A percentile compares a stretch with the other conserved stretches of the same genome.
Evolutionary conservation across 2,113 vertebrate species (phyloP).

Genomic region (Boulengeromyrus knoepffleri): DNA sequence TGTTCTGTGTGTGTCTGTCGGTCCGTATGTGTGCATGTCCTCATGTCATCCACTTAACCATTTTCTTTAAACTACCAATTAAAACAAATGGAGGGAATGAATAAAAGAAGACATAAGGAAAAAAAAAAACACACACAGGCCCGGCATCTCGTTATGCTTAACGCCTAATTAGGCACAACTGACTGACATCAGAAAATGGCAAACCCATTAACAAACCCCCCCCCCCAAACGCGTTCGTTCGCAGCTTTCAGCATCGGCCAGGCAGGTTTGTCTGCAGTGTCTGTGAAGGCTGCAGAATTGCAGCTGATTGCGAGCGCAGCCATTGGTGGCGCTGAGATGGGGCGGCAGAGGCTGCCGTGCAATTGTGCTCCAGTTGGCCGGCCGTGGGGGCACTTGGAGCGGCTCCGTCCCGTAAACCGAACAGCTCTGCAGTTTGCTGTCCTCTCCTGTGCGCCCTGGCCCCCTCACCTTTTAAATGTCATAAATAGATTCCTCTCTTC

Average conservation of each 20-base stretch:
- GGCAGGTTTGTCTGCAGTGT: neutral
- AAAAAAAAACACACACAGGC: neutral
- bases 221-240: neutral
- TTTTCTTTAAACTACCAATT: constrained; percentile 10
- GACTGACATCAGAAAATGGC: neutral
- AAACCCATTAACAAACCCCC: neutral
- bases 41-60: neutral
- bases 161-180: constrained; percentile 1
- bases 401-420: neutral
- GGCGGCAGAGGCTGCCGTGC: neutral
- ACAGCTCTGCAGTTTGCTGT: neutral
- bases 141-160: neutral
- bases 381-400: neutral
- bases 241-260: neutral
- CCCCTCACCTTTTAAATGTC: neutral
- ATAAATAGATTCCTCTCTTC: neutral
- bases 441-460: neutral
- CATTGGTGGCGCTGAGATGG: neutral
- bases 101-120: neutral
- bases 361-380: neutral
- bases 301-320: neutral
- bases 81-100: neutral
- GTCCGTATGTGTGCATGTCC: neutral
- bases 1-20: neutral
- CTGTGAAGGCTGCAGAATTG: neutral